These are phyloP conservation scores for Pteronura brasiliensis DNA, from an alignment of 2,113 vertebrate genomes.

Conservation along the genomic window DNA sequence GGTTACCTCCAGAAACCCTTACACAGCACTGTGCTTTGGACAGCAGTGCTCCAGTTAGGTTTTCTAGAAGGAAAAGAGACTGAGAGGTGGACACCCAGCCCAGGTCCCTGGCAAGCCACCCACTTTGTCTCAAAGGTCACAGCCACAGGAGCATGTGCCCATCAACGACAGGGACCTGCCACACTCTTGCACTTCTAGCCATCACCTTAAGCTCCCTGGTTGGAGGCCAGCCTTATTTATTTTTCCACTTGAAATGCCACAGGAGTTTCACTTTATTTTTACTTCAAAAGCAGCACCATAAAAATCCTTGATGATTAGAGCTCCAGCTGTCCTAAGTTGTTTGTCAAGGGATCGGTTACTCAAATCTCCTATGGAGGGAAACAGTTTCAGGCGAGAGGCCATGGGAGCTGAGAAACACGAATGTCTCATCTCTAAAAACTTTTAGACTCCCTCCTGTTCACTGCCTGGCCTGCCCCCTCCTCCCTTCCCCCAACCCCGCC, in stretches of 20 bases:
- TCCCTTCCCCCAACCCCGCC: conserved; percentile 27
- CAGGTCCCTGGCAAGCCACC: background rate
- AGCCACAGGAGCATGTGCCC: background rate
- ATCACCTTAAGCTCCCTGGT: background rate
- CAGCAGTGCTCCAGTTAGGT: background rate
- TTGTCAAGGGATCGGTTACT: conserved; percentile 72
- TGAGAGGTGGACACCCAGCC: background rate
- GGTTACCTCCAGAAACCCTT: background rate
- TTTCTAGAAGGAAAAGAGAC: background rate
- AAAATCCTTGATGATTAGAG: conserved; percentile 72
- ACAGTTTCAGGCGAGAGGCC: conserved; percentile 66
- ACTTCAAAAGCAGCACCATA: conserved; percentile 70
- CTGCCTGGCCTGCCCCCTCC: background rate
- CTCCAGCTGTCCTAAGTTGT: conserved; percentile 69
- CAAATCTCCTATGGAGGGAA: conserved; percentile 64
- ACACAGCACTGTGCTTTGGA: background rate
- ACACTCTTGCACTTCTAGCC: background rate
- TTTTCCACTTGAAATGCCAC: conserved; percentile 67
- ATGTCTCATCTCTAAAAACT: conserved; percentile 72
- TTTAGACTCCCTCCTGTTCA: conserved; percentile 67
- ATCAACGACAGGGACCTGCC: background rate
- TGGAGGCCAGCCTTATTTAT: conserved; percentile 59
- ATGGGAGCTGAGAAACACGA: conserved; percentile 56
- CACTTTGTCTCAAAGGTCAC: background rate
- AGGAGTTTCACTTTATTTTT: conserved; percentile 71